These are phyloP conservation scores for Hydropsyche tenuis DNA, from an alignment of 1,140 invertebrate genomes.

Conservation along the genomic window DNA sequence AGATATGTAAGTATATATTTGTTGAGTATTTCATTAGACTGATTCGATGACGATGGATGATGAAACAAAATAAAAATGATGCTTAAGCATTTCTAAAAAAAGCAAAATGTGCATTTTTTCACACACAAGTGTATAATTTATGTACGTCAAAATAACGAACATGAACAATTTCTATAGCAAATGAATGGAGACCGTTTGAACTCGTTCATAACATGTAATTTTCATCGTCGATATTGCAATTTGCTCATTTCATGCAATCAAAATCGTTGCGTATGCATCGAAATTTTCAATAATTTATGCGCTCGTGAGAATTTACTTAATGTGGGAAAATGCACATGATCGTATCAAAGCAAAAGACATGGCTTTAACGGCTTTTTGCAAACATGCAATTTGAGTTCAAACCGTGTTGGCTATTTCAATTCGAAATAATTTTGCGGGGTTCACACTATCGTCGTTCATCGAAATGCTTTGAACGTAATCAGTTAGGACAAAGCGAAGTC, in stretches of 20 bases:
- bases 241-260: too few species aligned
- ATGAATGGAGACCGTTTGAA: too few species aligned
- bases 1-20: background rate
- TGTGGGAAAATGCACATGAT: slow-evolving; percentile 9
- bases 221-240: too few species aligned
- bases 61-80: slow-evolving; percentile 13
- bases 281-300: too few species aligned
- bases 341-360: background rate
- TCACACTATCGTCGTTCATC: background rate
- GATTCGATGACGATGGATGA: slow-evolving; percentile 24
- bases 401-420: background rate
- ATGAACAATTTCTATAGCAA: too few species aligned
- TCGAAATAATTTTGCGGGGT: background rate
- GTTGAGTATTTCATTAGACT: slow-evolving; percentile 8
- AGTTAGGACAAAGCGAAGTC: background rate
- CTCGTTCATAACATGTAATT: too few species aligned
- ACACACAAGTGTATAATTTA: background rate
- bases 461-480: background rate
- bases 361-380: background rate
- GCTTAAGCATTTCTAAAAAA: slow-evolving; percentile 5
- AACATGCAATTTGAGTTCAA: slow-evolving; percentile 20
- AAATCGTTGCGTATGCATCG: too few species aligned
- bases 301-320: background rate
- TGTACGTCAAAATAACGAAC: too few species aligned
- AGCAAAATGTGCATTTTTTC: slow-evolving; percentile 1